Base-by-base conservation (phyloP, 2,797 vertebrate species). In the Parotocinclus haroldoi region DNA sequence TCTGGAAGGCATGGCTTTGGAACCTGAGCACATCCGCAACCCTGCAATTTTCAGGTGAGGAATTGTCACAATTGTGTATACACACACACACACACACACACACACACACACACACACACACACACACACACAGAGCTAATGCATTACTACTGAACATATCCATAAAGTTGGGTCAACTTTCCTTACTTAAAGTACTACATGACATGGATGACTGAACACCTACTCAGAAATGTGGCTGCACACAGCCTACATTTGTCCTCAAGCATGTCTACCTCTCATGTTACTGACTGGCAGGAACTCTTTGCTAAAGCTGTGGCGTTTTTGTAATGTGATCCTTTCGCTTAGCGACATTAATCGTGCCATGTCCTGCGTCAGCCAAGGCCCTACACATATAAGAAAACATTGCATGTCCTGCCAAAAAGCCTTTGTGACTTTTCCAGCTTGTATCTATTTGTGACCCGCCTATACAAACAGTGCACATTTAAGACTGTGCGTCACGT, bases 1-100 rank as follows among this genome's bases (percentile, higher is more conserved):
- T 81, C 93, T 98, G 76, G 91, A 94, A 81, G 96, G 96, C 38
- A 91, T 91, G 10, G 96, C 94, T 0, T 75, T 99, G 82, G 95
- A 96, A 72, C 94, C 95, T 0, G 89, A 96, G 78, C 89, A 98
- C 60, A 96, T 98, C 37, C 93, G 96, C 75, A 92, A 86, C 72
- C 89, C 92, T 0, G 84, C 89, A 19, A 87, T 95, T 58, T 98
- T 93, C 86, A 94, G 93, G 96, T 96, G 85, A 40, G 59, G 42
- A 53, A 19, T 14, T 1, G 13, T 5, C 27, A 27, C 27, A 10
- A 45, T 27, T 3, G 46, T 11, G 2, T 7, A 48, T 10, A 17
- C 48, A 17, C 3, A 19, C 12, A 1, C 4, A 48, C 3, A 12
- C 39, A 42, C 40, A 42, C 40, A 42, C 40, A 42, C 10, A 42